Percentiles rank a stretch among this genome's conserved stretches.
Conservation (phyloP, 2,888 invertebrate species). For the Gnatocerus cornutus region DNA sequence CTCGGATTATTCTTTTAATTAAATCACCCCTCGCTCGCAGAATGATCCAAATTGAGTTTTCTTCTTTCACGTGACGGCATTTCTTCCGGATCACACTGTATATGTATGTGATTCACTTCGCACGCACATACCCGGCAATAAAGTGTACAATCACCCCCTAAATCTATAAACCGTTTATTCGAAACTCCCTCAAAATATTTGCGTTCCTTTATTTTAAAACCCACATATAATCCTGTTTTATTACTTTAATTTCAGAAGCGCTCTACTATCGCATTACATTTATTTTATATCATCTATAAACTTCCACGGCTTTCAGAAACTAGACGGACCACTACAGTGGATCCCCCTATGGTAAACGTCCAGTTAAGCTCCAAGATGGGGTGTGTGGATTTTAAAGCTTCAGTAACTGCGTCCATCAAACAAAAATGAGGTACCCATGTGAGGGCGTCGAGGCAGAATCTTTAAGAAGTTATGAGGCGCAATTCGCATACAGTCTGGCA, state of each 20-base stretch:
- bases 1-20: slow-evolving; percentile 27
- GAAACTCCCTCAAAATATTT: slow-evolving; percentile 55
- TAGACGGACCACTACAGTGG: slow-evolving; percentile 35
- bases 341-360: slow-evolving; percentile 15
- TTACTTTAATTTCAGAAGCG: slow-evolving; percentile 42
- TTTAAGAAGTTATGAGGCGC: slow-evolving; percentile 41
- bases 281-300: slow-evolving; percentile 39
- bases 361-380: slow-evolving; percentile 28
- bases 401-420: slow-evolving; percentile 45
- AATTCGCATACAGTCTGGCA: slow-evolving; percentile 25
- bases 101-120: slow-evolving; percentile 5
- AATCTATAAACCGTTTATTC: slow-evolving; percentile 56
- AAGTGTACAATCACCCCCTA: slow-evolving; percentile 47
- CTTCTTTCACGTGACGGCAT: too few species aligned
- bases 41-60: too few species aligned
- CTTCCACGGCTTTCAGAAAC: slow-evolving; percentile 37
- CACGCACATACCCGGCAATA: slow-evolving; percentile 34
- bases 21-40: not conserved
- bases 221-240: slow-evolving; percentile 46
- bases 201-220: slow-evolving; percentile 60
- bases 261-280: slow-evolving; percentile 55
- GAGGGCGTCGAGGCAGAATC: slow-evolving; percentile 3
- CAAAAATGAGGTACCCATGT: slow-evolving; percentile 29
- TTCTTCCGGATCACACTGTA: not conserved
- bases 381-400: slow-evolving; percentile 47